Evolutionary conservation across 2,888 invertebrate genomes (phyloP).

Genomic region (Celastrina argiolus): DNA sequence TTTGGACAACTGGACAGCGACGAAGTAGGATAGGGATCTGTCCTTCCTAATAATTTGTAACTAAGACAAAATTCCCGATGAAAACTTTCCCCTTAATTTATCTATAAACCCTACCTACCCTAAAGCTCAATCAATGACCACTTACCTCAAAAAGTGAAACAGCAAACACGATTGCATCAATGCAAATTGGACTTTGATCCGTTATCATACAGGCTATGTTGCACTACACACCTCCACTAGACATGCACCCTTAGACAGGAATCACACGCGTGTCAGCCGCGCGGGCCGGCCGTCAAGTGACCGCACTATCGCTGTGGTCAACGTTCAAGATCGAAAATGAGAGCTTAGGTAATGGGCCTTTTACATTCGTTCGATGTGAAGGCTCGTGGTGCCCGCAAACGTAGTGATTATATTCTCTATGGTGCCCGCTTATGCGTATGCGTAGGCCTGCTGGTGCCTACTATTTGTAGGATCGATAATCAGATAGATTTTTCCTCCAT

Average conservation of each 20-base stretch:
- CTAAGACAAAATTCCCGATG: too few relatives aligned
- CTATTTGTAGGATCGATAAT: too few relatives aligned
- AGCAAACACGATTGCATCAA: neutral
- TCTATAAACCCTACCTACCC: too few relatives aligned
- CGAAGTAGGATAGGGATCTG: too few relatives aligned
- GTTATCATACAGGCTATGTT: neutral
- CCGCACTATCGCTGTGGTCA: slow-evolving; percentile 54
- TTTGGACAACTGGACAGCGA: too few relatives aligned
- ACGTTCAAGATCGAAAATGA: slow-evolving; percentile 48
- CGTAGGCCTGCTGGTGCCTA: too few relatives aligned
- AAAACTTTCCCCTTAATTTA: too few relatives aligned
- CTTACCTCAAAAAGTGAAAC: neutral
- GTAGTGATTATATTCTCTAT: too few relatives aligned
- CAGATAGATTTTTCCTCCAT: too few relatives aligned
- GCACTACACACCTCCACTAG: slow-evolving; percentile 11
- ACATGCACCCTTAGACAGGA: neutral
- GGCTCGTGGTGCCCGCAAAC: too few relatives aligned
- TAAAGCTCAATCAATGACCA: neutral
- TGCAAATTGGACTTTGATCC: neutral
- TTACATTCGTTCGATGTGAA: neutral
- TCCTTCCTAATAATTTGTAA: too few relatives aligned
- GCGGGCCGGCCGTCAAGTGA: slow-evolving; percentile 29
- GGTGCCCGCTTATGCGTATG: too few relatives aligned
- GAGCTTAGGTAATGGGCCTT: neutral
- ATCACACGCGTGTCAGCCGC: neutral